Percentiles rank a stretch among this genome's conserved stretches.
Conservation (phyloP, 2,888 invertebrate genomes). For the Stenodera caucasica region DNA sequence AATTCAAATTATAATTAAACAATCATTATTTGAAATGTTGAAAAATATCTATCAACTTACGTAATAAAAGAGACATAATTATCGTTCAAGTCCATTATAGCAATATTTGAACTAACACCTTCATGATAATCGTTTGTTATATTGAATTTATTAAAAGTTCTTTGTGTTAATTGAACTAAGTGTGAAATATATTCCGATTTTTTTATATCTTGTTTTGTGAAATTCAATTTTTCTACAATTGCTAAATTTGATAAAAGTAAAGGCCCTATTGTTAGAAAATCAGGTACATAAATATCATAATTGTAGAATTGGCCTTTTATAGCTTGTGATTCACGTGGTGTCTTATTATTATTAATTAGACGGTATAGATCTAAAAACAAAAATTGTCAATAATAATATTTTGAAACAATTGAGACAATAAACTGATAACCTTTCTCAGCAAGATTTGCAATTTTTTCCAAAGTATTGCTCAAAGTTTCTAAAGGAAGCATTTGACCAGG, state of each 20-base stretch:
- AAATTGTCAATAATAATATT: neutral
- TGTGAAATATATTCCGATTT: conserved; percentile 43
- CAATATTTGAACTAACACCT: conserved; percentile 63
- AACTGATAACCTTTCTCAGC: conserved; percentile 44
- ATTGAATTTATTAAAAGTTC: conserved; percentile 43
- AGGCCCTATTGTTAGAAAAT: conserved; percentile 45
- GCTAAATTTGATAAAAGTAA: conserved; percentile 45
- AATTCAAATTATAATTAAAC: no score
- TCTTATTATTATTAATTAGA: conserved; percentile 41
- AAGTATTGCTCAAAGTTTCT: conserved; percentile 59
- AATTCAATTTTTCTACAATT: conserved; percentile 45
- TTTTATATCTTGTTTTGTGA: conserved; percentile 37
- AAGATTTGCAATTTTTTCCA: conserved; percentile 59
- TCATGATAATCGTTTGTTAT: conserved; percentile 46
- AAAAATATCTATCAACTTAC: conserved; percentile 55
- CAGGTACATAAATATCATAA: conserved; percentile 51
- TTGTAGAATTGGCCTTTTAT: conserved; percentile 44
- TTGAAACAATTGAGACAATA: no score
- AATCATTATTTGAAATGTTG: no score
- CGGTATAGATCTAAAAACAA: conserved; percentile 50
- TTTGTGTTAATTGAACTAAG: conserved; percentile 46
- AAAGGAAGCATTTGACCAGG: conserved; percentile 56
- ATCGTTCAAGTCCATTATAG: conserved; percentile 67
- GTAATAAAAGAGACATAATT: conserved; percentile 69
- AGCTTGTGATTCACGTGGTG: no score